Percentiles rank a stretch among this genome's conserved stretches.
phyloP scores from a whole-genome alignment of 1,140 invertebrate genomes.

The Hypsibius dujardini region DNA sequence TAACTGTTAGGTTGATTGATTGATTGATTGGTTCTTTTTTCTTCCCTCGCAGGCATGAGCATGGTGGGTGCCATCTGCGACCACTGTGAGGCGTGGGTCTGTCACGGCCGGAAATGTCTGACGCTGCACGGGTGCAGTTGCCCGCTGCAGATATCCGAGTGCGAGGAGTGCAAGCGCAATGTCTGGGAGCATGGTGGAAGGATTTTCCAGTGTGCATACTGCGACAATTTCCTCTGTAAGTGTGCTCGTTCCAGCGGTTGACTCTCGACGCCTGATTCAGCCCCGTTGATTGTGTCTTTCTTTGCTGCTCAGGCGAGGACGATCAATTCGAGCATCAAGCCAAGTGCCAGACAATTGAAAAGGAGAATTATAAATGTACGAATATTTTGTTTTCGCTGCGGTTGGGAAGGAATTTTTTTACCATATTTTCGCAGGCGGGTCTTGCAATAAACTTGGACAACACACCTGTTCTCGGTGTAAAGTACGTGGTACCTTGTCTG shows the following conservation, averaged over 20 bases:
- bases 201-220: conserved; percentile 81
- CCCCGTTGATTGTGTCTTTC: not conserved
- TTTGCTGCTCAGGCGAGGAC: conserved; percentile 47
- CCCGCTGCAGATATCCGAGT: conserved; percentile 65
- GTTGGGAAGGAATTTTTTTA: not conserved
- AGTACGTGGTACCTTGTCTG: conserved; percentile 26
- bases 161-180: conserved; percentile 70
- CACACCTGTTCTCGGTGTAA: conserved; percentile 87
- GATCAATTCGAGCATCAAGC: conserved; percentile 98
- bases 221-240: conserved; percentile 60
- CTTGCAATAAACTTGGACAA: conserved; percentile 78
- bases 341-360: conserved; percentile 79
- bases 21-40: not conserved
- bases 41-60: conserved; percentile 15
- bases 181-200: conserved; percentile 78
- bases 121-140: conserved; percentile 78
- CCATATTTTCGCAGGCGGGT: conserved; percentile 42
- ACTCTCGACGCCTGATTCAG: no score
- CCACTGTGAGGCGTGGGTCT: conserved; percentile 92
- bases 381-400: conserved; percentile 20
- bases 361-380: conserved; percentile 77
- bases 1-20: no score
- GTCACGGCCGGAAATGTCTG: conserved; percentile 77
- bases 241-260: not conserved
- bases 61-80: conserved; percentile 71